A percentile compares a stretch with the other conserved stretches of the same genome.
phyloP scores from a whole-genome alignment of 2,888 invertebrate species.

The Homarus gammarus region DNA sequence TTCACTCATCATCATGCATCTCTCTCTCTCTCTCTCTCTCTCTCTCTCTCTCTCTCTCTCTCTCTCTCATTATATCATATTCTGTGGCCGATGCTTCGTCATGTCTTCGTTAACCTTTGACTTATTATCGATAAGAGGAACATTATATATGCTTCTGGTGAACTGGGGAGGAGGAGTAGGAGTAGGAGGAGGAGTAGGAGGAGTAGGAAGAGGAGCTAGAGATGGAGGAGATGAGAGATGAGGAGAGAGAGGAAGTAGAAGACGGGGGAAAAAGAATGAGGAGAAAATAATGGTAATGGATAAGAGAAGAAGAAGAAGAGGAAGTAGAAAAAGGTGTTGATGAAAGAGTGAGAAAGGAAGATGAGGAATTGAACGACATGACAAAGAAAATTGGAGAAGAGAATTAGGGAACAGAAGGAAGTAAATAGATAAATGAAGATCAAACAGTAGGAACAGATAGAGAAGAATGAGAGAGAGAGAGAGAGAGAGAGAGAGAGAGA shows the following conservation, averaged over 20 bases:
- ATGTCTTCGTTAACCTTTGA: too few species aligned
- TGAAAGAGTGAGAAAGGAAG: too few species aligned
- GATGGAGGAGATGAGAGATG: not conserved
- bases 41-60: slow-evolving; percentile 10
- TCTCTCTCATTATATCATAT: too few species aligned
- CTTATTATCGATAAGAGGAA: too few species aligned
- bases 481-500: not conserved
- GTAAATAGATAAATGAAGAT: not conserved
- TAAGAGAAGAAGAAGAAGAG: too few species aligned
- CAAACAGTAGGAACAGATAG: not conserved
- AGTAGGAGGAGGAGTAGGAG: too few species aligned
- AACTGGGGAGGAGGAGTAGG: too few species aligned
- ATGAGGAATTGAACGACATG: too few species aligned
- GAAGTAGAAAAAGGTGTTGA: too few species aligned
- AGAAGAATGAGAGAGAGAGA: not conserved
- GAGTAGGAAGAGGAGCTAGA: too few species aligned
- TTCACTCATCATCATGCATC: not conserved
- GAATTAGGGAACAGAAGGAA: not conserved
- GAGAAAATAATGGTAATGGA: not conserved
- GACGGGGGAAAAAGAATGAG: not conserved
- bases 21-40: slow-evolving; percentile 12
- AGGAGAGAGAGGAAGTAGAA: not conserved
- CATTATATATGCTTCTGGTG: too few species aligned
- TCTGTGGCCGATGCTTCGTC: too few species aligned
- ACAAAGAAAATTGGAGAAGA: not conserved